Conservation (phyloP, 2,113 vertebrate species). For the Erinaceus europaeus region DNA sequence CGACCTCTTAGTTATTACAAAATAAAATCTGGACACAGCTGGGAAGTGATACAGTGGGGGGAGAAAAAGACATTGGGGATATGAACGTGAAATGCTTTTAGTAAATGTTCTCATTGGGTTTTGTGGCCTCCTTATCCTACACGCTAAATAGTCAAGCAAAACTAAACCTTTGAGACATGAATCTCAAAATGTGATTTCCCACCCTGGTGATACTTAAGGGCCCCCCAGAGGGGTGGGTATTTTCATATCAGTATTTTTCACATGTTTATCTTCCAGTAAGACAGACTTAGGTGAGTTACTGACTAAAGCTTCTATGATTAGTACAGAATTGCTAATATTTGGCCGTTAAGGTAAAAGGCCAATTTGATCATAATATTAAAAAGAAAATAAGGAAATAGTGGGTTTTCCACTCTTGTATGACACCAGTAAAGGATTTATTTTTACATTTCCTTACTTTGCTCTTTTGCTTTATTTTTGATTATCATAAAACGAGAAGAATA, state of each 20-base stretch:
- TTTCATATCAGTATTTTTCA: neutral
- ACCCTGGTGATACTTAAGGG: neutral
- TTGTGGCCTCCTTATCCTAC: neutral
- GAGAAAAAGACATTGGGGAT: neutral
- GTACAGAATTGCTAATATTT: neutral
- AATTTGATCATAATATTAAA: conserved; percentile 1
- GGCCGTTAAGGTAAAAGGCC: neutral
- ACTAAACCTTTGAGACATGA: neutral
- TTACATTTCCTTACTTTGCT: neutral
- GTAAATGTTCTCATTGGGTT: conserved; percentile 36
- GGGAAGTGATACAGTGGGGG: conserved; percentile 21
- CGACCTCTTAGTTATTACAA: conserved; percentile 63
- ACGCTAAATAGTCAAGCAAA: neutral
- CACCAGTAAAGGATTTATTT: neutral
- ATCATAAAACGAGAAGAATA: conserved; percentile 11
- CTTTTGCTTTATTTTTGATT: conserved; percentile 23
- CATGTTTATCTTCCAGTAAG: neutral
- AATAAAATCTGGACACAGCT: conserved; percentile 70
- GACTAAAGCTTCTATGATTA: neutral
- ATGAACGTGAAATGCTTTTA: conserved; percentile 10
- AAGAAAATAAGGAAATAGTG: neutral
- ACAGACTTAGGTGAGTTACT: neutral
- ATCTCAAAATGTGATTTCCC: neutral
- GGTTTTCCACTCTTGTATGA: neutral
- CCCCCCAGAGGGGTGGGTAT: neutral